phyloP scores from a whole-genome alignment of 2,797 vertebrate genomes.

The Enteromius argenteus region DNA sequence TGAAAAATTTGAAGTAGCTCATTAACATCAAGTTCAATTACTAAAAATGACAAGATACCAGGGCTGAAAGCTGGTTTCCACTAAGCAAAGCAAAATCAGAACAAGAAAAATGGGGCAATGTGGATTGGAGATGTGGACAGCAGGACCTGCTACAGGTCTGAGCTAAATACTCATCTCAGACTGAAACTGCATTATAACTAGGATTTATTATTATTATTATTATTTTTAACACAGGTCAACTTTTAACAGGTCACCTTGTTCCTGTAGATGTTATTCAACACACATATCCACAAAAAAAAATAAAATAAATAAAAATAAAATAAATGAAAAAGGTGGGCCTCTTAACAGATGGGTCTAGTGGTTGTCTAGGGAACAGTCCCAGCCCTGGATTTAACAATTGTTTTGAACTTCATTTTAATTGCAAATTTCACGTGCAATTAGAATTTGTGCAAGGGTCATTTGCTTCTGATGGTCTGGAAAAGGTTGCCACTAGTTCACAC shows the following conservation, averaged over 20 bases:
- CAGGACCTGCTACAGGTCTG: constrained; percentile 9
- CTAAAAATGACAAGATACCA: constrained; percentile 30
- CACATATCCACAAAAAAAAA: background rate
- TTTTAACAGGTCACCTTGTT: background rate
- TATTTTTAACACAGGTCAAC: background rate
- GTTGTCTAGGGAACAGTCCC: constrained; percentile 42
- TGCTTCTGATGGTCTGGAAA: constrained; percentile 85
- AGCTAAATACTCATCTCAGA: constrained; percentile 1
- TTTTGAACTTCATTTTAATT: constrained; percentile 8
- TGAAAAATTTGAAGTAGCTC: background rate
- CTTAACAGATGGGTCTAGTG: background rate
- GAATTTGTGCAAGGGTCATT: constrained; percentile 74
- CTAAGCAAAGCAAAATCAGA: background rate
- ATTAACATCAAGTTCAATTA: constrained; percentile 8
- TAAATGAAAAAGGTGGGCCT: background rate
- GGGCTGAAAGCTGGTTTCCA: constrained; percentile 55
- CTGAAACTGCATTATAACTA: constrained; percentile 27
- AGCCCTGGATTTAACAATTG: constrained; percentile 30
- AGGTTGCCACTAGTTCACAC: constrained; percentile 83
- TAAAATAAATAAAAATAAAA: background rate
- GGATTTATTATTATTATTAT: background rate
- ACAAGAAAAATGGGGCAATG: constrained; percentile 34
- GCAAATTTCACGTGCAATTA: constrained; percentile 2
- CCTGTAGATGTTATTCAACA: background rate
- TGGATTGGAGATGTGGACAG: constrained; percentile 51